Base-by-base conservation (phyloP, 2,888 invertebrate species). In the Pollenia labialis region DNA sequence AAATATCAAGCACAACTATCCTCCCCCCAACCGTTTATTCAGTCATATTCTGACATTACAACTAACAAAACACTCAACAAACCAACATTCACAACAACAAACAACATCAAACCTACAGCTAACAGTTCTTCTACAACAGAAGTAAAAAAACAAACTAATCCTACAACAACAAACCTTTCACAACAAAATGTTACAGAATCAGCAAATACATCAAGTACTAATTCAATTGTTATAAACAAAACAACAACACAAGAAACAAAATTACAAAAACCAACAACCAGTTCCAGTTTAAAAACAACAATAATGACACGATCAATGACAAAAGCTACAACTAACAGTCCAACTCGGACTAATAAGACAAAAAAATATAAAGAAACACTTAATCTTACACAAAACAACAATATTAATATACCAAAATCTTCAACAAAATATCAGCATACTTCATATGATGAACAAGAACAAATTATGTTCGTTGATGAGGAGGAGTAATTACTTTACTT, bases 391-490 rank as follows among this genome's bases (percentile, higher is more conserved):
- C 46, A 68, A 32, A 68, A 68, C n/a, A 11, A 60, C 12, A 32
- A 60, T 6, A 11, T 60, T 6, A 14, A 11, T 40, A 2, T 60
- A 40, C 60, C 60, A 11, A 60, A 40, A 11, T 0, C 40, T 14
- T 42, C 60, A 60, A 18, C 18, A 18, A 18, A 18, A 18, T 18
- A 18, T 18, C 18, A 18, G 18, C 18, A 18, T 18, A 18, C 18
- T 18, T 32, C 68, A 50, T 68, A 14, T 14, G 50, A 68, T 32
- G 50, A 68, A 50, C 11, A 68, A 32, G 68, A 68, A 48, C 50
- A 68, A 32, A 68, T 68, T 32, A 68, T 68, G 68, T 50, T 68
- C 32, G 23, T 50, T 14, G 68, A 68, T 18, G 18, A 18, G 1
- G 60, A 60, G 0, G 68, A 68, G 14, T 50, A 68, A 68, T 50